These are phyloP conservation scores for Rhizoglyphus robini DNA, from an alignment of 1,140 invertebrate genomes.

Conservation along the genomic window DNA sequence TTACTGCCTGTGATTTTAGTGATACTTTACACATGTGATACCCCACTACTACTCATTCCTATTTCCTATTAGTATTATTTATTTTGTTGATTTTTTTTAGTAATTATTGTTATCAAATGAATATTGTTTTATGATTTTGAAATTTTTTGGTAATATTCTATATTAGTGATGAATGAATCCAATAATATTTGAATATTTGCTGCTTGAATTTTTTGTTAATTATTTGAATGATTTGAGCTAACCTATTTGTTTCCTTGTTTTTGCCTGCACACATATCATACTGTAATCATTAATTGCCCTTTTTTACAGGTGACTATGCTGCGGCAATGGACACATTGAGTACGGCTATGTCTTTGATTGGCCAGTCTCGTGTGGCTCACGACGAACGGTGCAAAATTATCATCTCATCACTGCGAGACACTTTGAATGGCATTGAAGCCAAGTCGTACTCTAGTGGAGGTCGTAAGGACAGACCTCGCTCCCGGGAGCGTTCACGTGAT, in stretches of 20 bases:
- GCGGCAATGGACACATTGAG: constrained; percentile 96
- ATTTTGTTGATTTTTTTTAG: no score
- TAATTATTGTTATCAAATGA: no score
- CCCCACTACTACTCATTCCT: no score
- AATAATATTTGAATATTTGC: no score
- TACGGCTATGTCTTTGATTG: constrained; percentile 95
- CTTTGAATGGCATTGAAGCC: constrained; percentile 86
- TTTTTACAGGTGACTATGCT: constrained; percentile 66
- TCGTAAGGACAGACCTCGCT: constrained; percentile 33
- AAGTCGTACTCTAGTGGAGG: constrained; percentile 62
- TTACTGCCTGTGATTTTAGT: no score
- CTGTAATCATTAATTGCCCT: not conserved
- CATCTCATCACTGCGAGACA: constrained; percentile 88
- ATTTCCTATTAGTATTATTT: no score
- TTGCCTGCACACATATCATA: not conserved
- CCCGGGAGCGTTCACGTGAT: constrained; percentile 33
- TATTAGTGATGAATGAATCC: no score
- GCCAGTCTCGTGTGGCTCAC: constrained; percentile 92
- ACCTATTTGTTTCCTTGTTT: not conserved
- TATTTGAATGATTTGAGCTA: constrained; percentile 6
- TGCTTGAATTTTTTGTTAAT: no score
- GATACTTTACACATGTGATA: no score
- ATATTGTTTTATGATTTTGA: no score
- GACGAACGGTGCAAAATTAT: constrained; percentile 97
- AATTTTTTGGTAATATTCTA: no score